phyloP scores from a whole-genome alignment of 2,113 vertebrate species.

The Heterocephalus glaber region DNA sequence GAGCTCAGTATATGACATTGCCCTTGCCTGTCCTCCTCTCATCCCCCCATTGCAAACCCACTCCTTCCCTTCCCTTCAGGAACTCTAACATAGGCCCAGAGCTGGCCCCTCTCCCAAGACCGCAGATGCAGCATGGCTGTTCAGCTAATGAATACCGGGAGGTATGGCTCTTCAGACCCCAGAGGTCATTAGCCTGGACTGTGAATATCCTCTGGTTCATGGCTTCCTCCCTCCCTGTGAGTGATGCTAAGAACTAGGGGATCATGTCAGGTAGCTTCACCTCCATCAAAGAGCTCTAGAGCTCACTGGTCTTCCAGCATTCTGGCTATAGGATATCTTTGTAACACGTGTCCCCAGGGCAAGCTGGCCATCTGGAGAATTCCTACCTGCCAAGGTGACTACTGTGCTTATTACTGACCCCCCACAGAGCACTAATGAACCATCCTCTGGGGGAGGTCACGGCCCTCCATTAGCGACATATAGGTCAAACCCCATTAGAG shows the following conservation, averaged over 20 bases:
- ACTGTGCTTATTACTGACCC: slow-evolving; percentile 46
- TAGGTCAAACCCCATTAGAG: slow-evolving; percentile 59
- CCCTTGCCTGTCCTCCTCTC: background rate
- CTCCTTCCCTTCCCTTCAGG: too few relatives aligned
- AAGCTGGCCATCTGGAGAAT: slow-evolving; percentile 51
- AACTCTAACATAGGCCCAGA: background rate
- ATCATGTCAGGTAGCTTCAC: slow-evolving; percentile 2
- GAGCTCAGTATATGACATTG: background rate
- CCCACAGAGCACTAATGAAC: slow-evolving; percentile 61
- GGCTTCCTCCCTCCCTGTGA: background rate
- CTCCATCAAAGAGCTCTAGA: background rate
- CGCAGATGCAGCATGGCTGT: background rate
- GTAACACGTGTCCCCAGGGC: slow-evolving; percentile 20
- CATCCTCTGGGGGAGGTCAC: slow-evolving; percentile 46
- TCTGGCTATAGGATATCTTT: background rate
- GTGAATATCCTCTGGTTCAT: background rate
- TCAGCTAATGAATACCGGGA: background rate
- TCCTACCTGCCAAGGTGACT: slow-evolving; percentile 48
- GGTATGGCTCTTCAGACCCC: background rate
- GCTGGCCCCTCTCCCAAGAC: background rate
- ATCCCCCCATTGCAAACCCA: background rate
- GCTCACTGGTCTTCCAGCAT: background rate
- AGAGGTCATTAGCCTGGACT: background rate
- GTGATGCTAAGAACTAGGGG: background rate
- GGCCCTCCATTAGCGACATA: slow-evolving; percentile 44